Conservation (phyloP, 2,888 invertebrate genomes). For the Onthophagus sagittarius region DNA sequence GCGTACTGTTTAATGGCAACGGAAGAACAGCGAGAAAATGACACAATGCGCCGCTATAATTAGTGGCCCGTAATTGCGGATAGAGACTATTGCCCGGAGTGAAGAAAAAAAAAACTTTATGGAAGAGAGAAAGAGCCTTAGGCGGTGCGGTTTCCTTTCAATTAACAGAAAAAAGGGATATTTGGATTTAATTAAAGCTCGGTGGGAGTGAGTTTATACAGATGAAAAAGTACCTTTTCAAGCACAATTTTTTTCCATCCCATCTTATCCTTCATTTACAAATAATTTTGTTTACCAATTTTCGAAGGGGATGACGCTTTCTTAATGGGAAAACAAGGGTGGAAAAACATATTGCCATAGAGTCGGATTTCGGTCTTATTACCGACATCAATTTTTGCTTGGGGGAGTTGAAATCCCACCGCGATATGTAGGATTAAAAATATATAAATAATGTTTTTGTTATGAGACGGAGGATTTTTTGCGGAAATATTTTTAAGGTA, state of each 20-base stretch:
- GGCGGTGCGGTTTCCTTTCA: not conserved
- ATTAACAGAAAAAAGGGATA: not conserved
- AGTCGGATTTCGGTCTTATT: slow-evolving; percentile 4
- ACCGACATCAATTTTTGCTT: not conserved
- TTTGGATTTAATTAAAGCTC: not conserved
- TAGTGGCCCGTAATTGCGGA: not conserved
- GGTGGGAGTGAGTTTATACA: not conserved
- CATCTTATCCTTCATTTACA: not conserved
- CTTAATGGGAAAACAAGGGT: slow-evolving; percentile 11
- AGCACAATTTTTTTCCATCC: not conserved
- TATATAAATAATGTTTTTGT: not conserved
- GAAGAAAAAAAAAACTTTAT: not conserved
- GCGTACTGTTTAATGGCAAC: not conserved
- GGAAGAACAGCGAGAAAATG: not conserved
- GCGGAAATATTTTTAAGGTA: not conserved
- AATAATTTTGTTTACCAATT: not conserved
- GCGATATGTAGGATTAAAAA: not conserved
- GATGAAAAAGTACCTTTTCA: not conserved
- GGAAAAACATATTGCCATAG: slow-evolving; percentile 11
- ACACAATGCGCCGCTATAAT: not conserved
- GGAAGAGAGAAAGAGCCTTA: not conserved
- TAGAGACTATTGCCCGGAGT: not conserved
- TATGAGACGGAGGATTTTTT: not conserved
- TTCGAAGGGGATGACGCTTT: not conserved
- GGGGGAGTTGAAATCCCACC: not conserved